Conservation (phyloP, 2,888 invertebrate species). For the Odontocerum albicorne region DNA sequence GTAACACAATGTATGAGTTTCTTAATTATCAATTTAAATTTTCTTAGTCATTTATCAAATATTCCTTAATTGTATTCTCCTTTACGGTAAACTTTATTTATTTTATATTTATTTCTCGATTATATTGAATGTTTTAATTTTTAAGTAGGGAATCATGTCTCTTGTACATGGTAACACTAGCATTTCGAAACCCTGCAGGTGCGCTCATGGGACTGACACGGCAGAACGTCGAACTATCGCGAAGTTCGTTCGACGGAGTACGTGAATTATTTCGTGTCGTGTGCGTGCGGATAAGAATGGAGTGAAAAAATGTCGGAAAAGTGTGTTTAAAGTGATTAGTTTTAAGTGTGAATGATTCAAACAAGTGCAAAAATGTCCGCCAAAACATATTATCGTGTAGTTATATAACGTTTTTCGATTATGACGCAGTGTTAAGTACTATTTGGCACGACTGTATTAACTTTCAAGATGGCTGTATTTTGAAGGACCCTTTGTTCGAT, state of each 20-base stretch:
- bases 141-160: slow-evolving; percentile 39
- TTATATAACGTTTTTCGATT: slow-evolving; percentile 26
- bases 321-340: slow-evolving; percentile 59
- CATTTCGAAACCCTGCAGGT: slow-evolving; percentile 36
- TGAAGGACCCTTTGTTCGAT: slow-evolving; percentile 68
- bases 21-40: too few relatives aligned
- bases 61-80: too few relatives aligned
- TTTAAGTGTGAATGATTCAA: slow-evolving; percentile 54
- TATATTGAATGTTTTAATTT: too few relatives aligned
- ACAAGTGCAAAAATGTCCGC: slow-evolving; percentile 55
- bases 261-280: slow-evolving; percentile 41
- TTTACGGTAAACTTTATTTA: too few relatives aligned
- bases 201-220: slow-evolving; percentile 45
- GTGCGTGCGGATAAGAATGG: slow-evolving; percentile 57
- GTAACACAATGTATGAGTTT: too few relatives aligned
- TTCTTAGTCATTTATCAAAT: too few relatives aligned
- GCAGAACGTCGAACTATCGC: slow-evolving; percentile 51
- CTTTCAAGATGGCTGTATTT: slow-evolving; percentile 74
- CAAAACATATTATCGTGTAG: slow-evolving; percentile 43
- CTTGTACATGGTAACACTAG: slow-evolving; percentile 41
- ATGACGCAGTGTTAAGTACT: slow-evolving; percentile 32
- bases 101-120: too few relatives aligned
- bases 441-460: slow-evolving; percentile 26
- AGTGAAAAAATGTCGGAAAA: slow-evolving; percentile 54
- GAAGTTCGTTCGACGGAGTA: slow-evolving; percentile 39